Conservation (phyloP, 2,113 vertebrate genomes). For the Vimba vimba region DNA sequence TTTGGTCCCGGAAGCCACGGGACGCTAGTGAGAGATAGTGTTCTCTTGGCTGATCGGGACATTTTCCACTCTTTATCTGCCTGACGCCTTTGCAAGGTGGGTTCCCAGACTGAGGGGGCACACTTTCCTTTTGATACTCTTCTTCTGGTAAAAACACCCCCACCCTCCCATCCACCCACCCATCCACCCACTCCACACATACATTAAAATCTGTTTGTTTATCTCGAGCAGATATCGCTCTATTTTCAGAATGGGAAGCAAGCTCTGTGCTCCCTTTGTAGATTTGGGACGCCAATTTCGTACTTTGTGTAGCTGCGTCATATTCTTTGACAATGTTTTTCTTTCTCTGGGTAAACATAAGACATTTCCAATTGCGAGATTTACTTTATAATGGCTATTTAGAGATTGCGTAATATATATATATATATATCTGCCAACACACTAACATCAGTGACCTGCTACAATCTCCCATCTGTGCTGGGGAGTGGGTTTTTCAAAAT, state of each 20-base stretch:
- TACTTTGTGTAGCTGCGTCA: slow-evolving; percentile 1
- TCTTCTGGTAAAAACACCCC: slow-evolving; percentile 59
- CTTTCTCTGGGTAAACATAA: neutral
- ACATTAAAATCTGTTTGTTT: slow-evolving; percentile 39
- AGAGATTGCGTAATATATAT: neutral
- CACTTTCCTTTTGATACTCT: slow-evolving; percentile 56
- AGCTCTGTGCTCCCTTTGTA: slow-evolving; percentile 31
- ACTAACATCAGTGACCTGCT: neutral
- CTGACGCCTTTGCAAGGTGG: slow-evolving; percentile 62
- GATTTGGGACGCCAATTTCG: slow-evolving; percentile 20
- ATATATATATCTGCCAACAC: neutral
- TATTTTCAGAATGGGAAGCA: slow-evolving; percentile 55
- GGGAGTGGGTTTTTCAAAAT: slow-evolving; percentile 5
- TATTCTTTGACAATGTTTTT: slow-evolving; percentile 5
- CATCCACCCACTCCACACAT: slow-evolving; percentile 34
- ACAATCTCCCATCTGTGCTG: neutral
- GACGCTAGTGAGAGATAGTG: slow-evolving; percentile 53
- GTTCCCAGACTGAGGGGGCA: slow-evolving; percentile 55
- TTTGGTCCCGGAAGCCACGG: slow-evolving; percentile 26
- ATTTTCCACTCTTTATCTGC: slow-evolving; percentile 72
- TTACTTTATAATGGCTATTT: slow-evolving; percentile 14
- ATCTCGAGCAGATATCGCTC: slow-evolving; percentile 42
- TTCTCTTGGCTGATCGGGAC: slow-evolving; percentile 24
- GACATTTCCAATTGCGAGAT: neutral
- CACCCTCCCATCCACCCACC: slow-evolving; percentile 32